Evolutionary conservation across 2,797 vertebrate genomes (phyloP).

Genomic region (Pterois miles): DNA sequence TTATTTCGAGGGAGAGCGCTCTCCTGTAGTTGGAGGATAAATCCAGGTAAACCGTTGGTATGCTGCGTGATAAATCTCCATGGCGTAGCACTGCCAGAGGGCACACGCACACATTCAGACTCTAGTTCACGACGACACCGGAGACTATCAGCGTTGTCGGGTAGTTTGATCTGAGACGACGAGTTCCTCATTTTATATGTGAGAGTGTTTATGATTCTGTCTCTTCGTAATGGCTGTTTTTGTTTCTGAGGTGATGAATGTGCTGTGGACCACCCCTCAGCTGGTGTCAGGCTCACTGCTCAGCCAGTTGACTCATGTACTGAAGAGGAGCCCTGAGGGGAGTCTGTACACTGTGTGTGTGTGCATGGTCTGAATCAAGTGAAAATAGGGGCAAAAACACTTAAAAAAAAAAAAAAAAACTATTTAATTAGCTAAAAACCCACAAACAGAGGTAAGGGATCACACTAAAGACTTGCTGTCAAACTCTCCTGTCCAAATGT

Average conservation of each 20-base stretch:
- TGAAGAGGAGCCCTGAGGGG: slow-evolving; percentile 31
- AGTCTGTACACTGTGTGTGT: slow-evolving; percentile 3
- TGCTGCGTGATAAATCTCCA: slow-evolving; percentile 66
- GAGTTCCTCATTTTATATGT: slow-evolving; percentile 12
- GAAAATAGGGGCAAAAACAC: neutral
- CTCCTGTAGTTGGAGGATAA: slow-evolving; percentile 73
- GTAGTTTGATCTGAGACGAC: slow-evolving; percentile 18
- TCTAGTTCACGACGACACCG: slow-evolving; percentile 44
- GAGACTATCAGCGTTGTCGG: slow-evolving; percentile 24
- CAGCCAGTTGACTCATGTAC: slow-evolving; percentile 47
- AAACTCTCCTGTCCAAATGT: neutral
- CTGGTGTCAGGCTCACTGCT: slow-evolving; percentile 49
- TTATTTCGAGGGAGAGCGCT: slow-evolving; percentile 70
- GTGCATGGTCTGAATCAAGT: neutral
- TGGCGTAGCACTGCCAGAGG: slow-evolving; percentile 60
- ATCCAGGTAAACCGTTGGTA: slow-evolving; percentile 79
- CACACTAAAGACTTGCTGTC: neutral
- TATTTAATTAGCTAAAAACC: neutral
- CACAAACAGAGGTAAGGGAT: neutral
- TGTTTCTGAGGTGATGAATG: slow-evolving; percentile 58
- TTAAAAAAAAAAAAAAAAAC: too few relatives aligned
- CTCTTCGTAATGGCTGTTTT: slow-evolving; percentile 55
- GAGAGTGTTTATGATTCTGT: slow-evolving; percentile 52
- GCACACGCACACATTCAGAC: slow-evolving; percentile 53
- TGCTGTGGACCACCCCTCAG: slow-evolving; percentile 50